A percentile compares a stretch with the other conserved stretches of the same genome.
Conservation (phyloP, 2,888 invertebrate species). For the Sipunculus nudus region DNA sequence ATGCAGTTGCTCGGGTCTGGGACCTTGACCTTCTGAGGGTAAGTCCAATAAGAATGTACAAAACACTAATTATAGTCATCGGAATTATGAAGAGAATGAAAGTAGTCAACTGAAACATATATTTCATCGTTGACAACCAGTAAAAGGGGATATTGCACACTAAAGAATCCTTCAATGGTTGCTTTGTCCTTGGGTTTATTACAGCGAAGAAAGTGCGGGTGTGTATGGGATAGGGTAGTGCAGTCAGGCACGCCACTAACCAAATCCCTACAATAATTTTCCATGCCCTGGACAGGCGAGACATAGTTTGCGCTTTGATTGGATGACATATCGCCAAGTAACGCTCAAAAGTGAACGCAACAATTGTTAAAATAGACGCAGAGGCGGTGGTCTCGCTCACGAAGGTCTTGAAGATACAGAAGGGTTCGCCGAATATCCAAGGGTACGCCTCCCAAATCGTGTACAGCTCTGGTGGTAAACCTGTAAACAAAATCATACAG, state of each 20-base stretch:
- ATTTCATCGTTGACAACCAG: slow-evolving; percentile 48
- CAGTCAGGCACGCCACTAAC: slow-evolving; percentile 79
- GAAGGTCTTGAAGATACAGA: slow-evolving; percentile 67
- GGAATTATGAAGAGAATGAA: slow-evolving; percentile 84
- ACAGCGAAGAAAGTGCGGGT: slow-evolving; percentile 52
- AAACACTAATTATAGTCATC: slow-evolving; percentile 77
- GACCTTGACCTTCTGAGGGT: slow-evolving; percentile 42
- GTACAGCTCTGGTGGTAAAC: slow-evolving; percentile 67
- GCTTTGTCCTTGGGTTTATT: slow-evolving; percentile 39
- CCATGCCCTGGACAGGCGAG: slow-evolving; percentile 82
- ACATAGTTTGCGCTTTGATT: slow-evolving; percentile 82
- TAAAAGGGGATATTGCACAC: slow-evolving; percentile 55
- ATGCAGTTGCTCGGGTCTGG: slow-evolving; percentile 17
- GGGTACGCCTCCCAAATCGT: slow-evolving; percentile 69
- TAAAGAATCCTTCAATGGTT: slow-evolving; percentile 48
- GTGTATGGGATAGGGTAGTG: slow-evolving; percentile 67
- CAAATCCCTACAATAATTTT: slow-evolving; percentile 82
- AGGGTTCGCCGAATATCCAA: slow-evolving; percentile 63
- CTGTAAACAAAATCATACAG: too few relatives aligned
- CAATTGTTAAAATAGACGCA: slow-evolving; percentile 89
- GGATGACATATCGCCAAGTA: slow-evolving; percentile 91
- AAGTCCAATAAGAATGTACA: slow-evolving; percentile 71
- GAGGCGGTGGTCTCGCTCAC: slow-evolving; percentile 77
- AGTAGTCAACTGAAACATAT: slow-evolving; percentile 81
- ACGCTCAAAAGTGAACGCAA: slow-evolving; percentile 89